phyloP scores from a whole-genome alignment of 2,888 invertebrate genomes.

The Drosophila anceps region DNA sequence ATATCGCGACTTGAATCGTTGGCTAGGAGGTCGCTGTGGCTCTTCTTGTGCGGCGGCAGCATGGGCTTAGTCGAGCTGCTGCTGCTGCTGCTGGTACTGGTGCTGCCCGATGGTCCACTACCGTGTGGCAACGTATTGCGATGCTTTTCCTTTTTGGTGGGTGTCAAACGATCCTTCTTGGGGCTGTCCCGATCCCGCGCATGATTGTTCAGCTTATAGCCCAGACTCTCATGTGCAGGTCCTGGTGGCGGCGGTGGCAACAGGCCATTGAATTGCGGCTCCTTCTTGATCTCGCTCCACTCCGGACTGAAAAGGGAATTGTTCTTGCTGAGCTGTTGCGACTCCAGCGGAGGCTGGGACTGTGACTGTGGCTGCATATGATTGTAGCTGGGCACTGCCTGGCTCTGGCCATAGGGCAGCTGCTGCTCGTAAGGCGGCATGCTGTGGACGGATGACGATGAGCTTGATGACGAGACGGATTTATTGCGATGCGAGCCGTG shows the following conservation, averaged over 20 bases:
- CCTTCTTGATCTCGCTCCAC: slow-evolving; percentile 82
- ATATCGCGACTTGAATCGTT: slow-evolving; percentile 50
- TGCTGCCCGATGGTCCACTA: neutral
- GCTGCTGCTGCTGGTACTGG: neutral
- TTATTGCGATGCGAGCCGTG: slow-evolving; percentile 67
- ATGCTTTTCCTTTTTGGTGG: slow-evolving; percentile 84
- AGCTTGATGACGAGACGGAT: slow-evolving; percentile 63
- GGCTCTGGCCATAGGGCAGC: slow-evolving; percentile 67
- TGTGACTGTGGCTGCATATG: slow-evolving; percentile 50
- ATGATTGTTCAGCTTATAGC: slow-evolving; percentile 70
- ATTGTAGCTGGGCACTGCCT: slow-evolving; percentile 58
- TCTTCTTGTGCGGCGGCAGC: slow-evolving; percentile 70
- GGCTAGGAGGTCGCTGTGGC: slow-evolving; percentile 57
- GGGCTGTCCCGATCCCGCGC: slow-evolving; percentile 82
- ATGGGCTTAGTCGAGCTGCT: slow-evolving; percentile 51
- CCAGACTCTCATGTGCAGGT: slow-evolving; percentile 48
- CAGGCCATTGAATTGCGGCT: slow-evolving; percentile 64
- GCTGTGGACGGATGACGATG: slow-evolving; percentile 79
- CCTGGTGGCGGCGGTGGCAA: slow-evolving; percentile 68
- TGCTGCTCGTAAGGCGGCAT: slow-evolving; percentile 70
- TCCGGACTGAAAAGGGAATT: slow-evolving; percentile 85
- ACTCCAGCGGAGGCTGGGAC: slow-evolving; percentile 47
- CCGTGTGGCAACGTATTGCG: slow-evolving; percentile 58
- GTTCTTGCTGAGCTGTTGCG: slow-evolving; percentile 54
- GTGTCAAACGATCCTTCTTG: slow-evolving; percentile 80